Evolutionary conservation across 2,113 vertebrate genomes (phyloP).

Genomic region (Sus scrofa): T2T-Sscrofa CM000821.6:60781501-60782000

Average conservation of each 20-base stretch:
- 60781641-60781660: no score
- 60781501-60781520: no score
- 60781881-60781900: not conserved
- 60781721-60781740: not conserved
- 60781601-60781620: no score
- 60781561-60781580: no score
- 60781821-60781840: not conserved
- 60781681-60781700: not conserved
- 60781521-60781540: no score
- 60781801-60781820: not conserved
- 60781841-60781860: not conserved
- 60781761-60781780: constrained; percentile 6
- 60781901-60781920: not conserved
- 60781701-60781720: not conserved
- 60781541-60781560: no score
- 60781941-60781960: not conserved
- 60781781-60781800: not conserved
- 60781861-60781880: not conserved
- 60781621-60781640: no score
- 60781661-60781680: not conserved
- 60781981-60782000: no score
- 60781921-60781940: not conserved
- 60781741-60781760: constrained; percentile 8
- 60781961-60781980: not conserved
- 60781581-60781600: no score